Evolutionary conservation across 2,113 vertebrate genomes (phyloP).

Genomic region (Nesogale talazaci): DNA sequence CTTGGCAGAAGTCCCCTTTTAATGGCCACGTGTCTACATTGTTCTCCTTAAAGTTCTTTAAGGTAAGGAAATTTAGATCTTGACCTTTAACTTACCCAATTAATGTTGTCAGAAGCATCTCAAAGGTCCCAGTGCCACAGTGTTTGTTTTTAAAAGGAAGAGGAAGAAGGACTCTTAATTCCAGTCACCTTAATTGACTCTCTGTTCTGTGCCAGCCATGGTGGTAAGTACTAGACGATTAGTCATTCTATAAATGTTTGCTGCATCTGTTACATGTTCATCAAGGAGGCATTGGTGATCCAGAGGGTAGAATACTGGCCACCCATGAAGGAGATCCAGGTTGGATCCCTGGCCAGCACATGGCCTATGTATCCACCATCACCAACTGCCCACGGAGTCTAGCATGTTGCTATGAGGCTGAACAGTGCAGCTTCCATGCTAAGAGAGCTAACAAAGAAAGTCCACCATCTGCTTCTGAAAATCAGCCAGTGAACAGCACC

Average conservation of each 20-base stretch:
- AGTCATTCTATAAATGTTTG: accelerated
- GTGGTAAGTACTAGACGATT: accelerated
- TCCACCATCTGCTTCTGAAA: background rate
- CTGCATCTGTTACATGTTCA: background rate
- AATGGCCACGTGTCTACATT: background rate
- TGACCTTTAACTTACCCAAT: background rate
- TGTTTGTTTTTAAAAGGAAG: background rate
- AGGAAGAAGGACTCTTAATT: background rate
- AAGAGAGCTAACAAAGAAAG: too few relatives aligned
- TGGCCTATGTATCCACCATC: too few relatives aligned
- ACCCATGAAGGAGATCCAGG: too few relatives aligned
- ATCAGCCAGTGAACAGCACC: background rate
- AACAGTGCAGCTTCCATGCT: too few relatives aligned
- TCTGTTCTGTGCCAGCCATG: too few relatives aligned
- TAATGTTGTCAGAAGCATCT: background rate
- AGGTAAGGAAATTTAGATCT: background rate
- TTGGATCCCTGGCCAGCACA: too few relatives aligned
- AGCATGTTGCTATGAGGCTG: too few relatives aligned
- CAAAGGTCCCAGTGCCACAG: background rate
- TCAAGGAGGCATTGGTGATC: background rate
- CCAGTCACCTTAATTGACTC: background rate
- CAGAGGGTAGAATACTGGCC: background rate
- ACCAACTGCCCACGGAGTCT: too few relatives aligned
- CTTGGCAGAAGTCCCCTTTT: background rate
- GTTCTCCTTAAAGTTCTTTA: background rate